Evolutionary conservation across 2,113 vertebrate species (phyloP).

Genomic region (Lota lota): DNA sequence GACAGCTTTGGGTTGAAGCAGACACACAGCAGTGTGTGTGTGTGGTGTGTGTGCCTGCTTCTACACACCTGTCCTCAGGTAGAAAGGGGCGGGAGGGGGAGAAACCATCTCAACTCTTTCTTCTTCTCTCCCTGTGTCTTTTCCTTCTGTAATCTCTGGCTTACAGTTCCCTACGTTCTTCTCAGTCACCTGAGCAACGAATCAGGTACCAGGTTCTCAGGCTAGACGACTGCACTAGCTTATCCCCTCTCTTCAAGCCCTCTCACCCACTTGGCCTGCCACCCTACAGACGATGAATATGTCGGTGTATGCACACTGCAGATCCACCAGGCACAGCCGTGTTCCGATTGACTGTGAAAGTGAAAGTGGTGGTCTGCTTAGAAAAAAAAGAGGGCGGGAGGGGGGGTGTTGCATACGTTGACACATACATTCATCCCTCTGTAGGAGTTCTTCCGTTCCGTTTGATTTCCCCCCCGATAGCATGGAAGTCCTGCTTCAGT

Average conservation of each 20-base stretch:
- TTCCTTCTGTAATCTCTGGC: conserved; percentile 62
- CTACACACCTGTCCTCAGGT: background rate
- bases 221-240: conserved; percentile 29
- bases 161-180: conserved; percentile 95
- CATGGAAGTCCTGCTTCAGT: conserved; percentile 42
- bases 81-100: background rate
- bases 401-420: conserved; percentile 39
- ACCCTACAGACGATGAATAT: conserved; percentile 46
- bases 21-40: conserved; percentile 7
- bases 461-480: conserved; percentile 21
- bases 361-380: background rate
- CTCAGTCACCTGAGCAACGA: conserved; percentile 97
- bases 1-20: conserved; percentile 8
- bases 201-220: conserved; percentile 85
- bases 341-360: background rate
- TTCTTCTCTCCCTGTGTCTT: conserved; percentile 66
- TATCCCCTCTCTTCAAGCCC: conserved; percentile 28
- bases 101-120: conserved; percentile 36
- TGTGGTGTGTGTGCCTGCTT: background rate
- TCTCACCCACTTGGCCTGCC: conserved; percentile 7
- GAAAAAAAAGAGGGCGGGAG: background rate
- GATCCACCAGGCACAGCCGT: conserved; percentile 12
- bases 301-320: conserved; percentile 50
- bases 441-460: conserved; percentile 17
- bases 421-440: conserved; percentile 41